Conservation (phyloP, 2,797 vertebrate species). For the Sebastes hubbsi region DNA sequence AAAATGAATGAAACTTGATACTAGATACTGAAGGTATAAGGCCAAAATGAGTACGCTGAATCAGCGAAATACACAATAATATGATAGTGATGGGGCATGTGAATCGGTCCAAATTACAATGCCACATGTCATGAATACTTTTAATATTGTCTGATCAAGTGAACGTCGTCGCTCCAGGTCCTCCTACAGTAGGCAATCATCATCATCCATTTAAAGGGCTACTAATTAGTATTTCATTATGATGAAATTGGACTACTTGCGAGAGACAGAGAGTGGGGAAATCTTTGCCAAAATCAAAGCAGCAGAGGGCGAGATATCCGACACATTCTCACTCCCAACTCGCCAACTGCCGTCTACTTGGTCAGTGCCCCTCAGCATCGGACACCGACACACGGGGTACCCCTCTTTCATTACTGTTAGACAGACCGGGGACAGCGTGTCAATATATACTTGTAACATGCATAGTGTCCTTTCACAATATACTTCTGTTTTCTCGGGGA, state of each 20-base stretch:
- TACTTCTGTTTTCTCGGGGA: too few species aligned
- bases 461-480: too few species aligned
- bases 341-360: too few species aligned
- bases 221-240: background rate
- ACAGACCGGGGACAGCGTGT: too few species aligned
- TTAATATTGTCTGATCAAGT: background rate
- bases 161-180: background rate
- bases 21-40: background rate
- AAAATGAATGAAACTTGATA: background rate
- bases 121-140: background rate
- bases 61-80: background rate
- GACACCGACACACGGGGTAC: too few species aligned
- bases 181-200: background rate
- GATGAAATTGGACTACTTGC: background rate
- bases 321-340: too few species aligned
- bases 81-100: background rate
- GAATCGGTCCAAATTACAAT: too few species aligned
- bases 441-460: too few species aligned
- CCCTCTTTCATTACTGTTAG: too few species aligned
- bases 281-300: background rate
- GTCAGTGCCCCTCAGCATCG: too few species aligned
- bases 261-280: background rate
- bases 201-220: background rate
- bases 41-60: background rate
- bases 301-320: background rate